Base-by-base conservation (phyloP, 2,797 vertebrate genomes). In the Heterohyrax brucei region DNA sequence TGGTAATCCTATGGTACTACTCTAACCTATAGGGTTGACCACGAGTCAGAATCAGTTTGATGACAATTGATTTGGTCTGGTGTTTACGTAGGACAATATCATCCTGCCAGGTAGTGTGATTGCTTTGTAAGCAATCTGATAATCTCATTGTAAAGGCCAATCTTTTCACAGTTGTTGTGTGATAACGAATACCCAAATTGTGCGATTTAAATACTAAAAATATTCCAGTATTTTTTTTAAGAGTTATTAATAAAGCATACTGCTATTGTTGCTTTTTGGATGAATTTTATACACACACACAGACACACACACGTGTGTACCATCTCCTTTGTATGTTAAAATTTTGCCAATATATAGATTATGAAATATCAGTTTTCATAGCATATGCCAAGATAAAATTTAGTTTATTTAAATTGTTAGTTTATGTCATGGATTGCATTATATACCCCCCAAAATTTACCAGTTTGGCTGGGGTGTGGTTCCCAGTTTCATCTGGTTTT, bases 141-240 rank as follows among this genome's bases (percentile, higher is more conserved):
- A 98, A 96, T 94, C 93, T 82, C 56, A 85, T 96, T 98, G 98
- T 97, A 92, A 97, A 97, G 91, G 91, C 91, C 78, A 98, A 97
- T 97, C 97, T 97, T 97, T 94, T 77, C 93, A 95, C 96, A 98
- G 96, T 97, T 97, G 97, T 96, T 97, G 84, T 97, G 78, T 96
- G 89, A 97, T 96, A 94, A 44, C 96, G 97, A 95, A 91, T 61
- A 95, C 7, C 68, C 94, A 88, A 89, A 94, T 97, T 92, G 83
- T 95, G 80, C 53, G 96, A 59, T 96, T 98, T 95, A 96, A 97
- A 96, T 94, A 96, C 73, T 90, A 82, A 88, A 91, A 28, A 72
- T 16, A 77, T 90, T 88, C 95, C 97, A 96, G 97, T 97, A 90
- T 96, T 97, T 98, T 89, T 94, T 53, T 14, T 56, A 93, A 96